Conservation (phyloP, 2,113 vertebrate species). For the Stomatorhinus ivindoensis region DNA sequence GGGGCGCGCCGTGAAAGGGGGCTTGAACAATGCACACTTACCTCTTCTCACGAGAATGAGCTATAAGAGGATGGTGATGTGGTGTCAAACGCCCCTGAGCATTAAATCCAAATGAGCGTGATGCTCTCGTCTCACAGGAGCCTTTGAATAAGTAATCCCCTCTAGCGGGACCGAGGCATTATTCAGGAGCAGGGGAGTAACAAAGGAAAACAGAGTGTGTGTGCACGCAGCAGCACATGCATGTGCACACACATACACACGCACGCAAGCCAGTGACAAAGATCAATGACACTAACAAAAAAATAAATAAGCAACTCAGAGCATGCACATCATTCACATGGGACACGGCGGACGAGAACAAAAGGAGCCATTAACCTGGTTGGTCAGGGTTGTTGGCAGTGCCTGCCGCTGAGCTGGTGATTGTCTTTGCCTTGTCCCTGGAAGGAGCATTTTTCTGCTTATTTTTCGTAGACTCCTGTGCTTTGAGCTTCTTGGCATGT, state of each 20-base stretch:
- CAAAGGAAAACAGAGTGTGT: conserved; percentile 4
- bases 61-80: not conserved
- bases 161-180: not conserved
- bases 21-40: conserved; percentile 17
- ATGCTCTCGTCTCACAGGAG: not conserved
- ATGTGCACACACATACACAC: conserved; percentile 16
- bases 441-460: conserved; percentile 74
- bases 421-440: conserved; percentile 60
- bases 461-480: conserved; percentile 87
- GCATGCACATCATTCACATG: conserved; percentile 28
- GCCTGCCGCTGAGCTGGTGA: conserved; percentile 55
- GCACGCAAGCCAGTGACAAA: not conserved
- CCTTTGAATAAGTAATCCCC: not conserved
- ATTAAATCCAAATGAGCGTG: not conserved
- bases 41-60: not conserved
- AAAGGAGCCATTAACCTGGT: conserved; percentile 77
- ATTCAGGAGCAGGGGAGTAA: not conserved
- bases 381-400: conserved; percentile 68
- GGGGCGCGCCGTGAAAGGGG: not conserved
- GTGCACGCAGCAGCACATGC: not conserved
- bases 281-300: not conserved
- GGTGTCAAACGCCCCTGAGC: conserved; percentile 7
- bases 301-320: conserved; percentile 4
- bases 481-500: conserved; percentile 98
- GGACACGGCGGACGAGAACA: conserved; percentile 49